Evolutionary conservation across 1,140 invertebrate species (phyloP), one percentile per base, ranked within the genome.

Genomic region (Colletes latitarsis): DNA sequence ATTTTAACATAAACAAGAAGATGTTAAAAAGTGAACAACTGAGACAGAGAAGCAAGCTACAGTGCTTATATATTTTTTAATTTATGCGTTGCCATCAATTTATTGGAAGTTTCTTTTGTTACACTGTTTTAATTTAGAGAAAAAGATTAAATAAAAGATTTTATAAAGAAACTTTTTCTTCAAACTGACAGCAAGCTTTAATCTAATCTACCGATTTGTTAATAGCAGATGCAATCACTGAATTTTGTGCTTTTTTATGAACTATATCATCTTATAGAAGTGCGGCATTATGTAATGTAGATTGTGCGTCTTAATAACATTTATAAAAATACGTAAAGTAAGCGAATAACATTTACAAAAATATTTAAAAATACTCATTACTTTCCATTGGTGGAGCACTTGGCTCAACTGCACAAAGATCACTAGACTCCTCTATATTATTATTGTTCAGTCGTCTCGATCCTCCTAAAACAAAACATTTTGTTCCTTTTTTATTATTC

Each of bases 321-420:
- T 73, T 81, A 66, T 81, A 78, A 69, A 74, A 68, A 76, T 75
- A 69, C 63, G 60, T 69, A 73, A 43, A 60, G 30, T 30, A 15
- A 15, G 0, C n/a, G 21, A 58, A n/a, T 0, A 70, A 57, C 52
- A 49, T 77, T 73, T 81, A 66, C 82, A 78, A 69, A 74, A 68
- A 76, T 75, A 69, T 67, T 63, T 69, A 73, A 43, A 60, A 85
- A 43, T 73, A 89, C 80, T 88, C 81, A 90, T 88, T 84, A 75
- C 79, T 88, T 82, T 89, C 89, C 57, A 84, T 67, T 72, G 88
- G 85, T 8, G 89, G 89, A 19, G 89, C 89, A 80, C 82, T 90
- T 9, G 89, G 89, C 82, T 82, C 78, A 55, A 81, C 84, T 66
- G 77, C 76, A 72, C 77, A 81, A 70, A 89, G 74, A 71, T 84